Conservation (phyloP, 1,140 invertebrate species). For the Teleogryllus occipitalis region DNA sequence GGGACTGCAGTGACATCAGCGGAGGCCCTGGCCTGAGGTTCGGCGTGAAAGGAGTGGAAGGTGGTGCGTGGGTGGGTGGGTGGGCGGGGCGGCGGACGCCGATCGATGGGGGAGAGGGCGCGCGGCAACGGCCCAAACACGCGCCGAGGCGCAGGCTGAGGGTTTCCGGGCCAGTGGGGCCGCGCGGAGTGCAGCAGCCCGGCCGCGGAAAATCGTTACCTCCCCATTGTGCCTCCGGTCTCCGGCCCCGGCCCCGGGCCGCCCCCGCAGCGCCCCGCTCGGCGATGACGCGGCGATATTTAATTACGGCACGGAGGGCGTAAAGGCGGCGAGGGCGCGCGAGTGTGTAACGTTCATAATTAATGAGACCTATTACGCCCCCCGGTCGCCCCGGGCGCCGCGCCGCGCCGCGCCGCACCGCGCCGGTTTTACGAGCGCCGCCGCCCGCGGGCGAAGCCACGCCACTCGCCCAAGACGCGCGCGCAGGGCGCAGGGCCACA, state of each 20-base stretch:
- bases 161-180: background rate
- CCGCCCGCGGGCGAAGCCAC: background rate
- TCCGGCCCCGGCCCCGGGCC: too few species aligned
- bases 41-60: too few species aligned
- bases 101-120: background rate
- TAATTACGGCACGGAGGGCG: background rate
- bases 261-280: background rate
- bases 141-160: background rate
- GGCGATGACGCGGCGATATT: background rate
- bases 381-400: too few species aligned
- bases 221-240: background rate
- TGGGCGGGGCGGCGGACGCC: too few species aligned
- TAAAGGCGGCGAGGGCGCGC: background rate
- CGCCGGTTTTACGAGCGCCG: background rate
- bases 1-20: too few species aligned
- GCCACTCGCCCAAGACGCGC: background rate
- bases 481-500: background rate
- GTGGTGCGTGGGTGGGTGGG: too few species aligned
- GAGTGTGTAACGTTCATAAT: constrained; percentile 4
- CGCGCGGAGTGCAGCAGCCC: background rate
- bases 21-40: too few species aligned
- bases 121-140: background rate
- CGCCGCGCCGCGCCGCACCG: too few species aligned
- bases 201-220: background rate
- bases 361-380: background rate